Evolutionary conservation across 2,888 invertebrate genomes (phyloP), one percentile per base, ranked within the genome.

Genomic region (Pycnomerus fuliginosus): DNA sequence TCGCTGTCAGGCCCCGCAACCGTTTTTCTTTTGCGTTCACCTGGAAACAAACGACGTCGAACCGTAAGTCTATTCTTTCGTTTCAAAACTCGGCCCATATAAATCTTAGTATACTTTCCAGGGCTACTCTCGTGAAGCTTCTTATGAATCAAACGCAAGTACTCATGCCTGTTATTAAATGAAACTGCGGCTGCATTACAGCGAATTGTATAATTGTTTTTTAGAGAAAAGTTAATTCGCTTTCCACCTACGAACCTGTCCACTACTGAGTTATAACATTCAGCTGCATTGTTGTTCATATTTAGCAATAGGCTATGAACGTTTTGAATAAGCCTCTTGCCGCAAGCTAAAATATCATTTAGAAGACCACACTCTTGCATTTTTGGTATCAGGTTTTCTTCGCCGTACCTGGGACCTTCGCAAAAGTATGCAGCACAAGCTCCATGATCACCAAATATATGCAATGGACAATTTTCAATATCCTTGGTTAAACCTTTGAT

Each of bases 211-310:
- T 28, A 28, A 13, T 11, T 11, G 3, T 11, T 11, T 5, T 11
- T 3, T 10, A 28, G 2, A 3, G 12, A 12, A 11, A 28, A 28
- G 14, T 28, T 28, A 3, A 28, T 28, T 11, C 28, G 15, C 15
- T 31, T 31, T 16, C 32, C 32, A 16, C 20, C 20, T 3, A 31
- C 11, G 10, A 5, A 16, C 16, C 16, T 32, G 2, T 5, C 5
- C 8, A 32, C 32, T 32, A 32, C 10, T 11, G 32, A 32, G 11
- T 32, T 32, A n/a, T 32, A 32, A 1, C 3, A 3, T n/a, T 16
- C 32, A 17, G 32, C 32, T 15, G 16, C 17, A 32, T 32, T 32
- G 3, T 16, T 32, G n/a, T 16, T 16, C 32, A 33, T 33, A 33
- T 33, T 33, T 12, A 20, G 3, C 22, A 33, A 7, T 11, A 33